Conservation (phyloP, 2,888 invertebrate species). For the Mallateleia sp. region DNA sequence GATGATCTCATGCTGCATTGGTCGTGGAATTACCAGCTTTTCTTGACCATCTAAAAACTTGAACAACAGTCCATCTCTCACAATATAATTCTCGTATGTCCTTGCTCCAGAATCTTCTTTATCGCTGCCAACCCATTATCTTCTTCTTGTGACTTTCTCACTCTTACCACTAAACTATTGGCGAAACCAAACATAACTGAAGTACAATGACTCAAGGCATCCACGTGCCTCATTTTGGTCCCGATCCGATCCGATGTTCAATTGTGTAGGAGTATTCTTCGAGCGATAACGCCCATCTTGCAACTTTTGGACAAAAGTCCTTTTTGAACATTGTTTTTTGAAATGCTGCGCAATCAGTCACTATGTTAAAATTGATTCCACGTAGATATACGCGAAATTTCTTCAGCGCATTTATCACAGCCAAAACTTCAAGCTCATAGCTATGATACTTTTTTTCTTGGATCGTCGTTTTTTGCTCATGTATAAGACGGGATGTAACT, state of each 20-base stretch:
- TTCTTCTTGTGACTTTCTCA: background rate
- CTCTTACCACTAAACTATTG: background rate
- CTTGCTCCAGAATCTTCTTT: background rate
- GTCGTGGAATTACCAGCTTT: constrained; percentile 31
- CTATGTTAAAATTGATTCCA: background rate
- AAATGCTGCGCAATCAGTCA: background rate
- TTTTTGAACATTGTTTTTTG: background rate
- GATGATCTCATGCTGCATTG: constrained; percentile 54
- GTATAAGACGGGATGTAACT: background rate
- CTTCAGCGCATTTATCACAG: background rate
- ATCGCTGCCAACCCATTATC: background rate
- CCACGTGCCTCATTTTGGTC: background rate
- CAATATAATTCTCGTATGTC: background rate
- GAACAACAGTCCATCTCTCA: constrained; percentile 18
- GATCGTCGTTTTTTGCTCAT: no score
- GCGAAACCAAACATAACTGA: background rate
- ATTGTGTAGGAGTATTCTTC: background rate
- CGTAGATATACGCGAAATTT: background rate
- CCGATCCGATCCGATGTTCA: background rate
- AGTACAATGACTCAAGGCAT: background rate
- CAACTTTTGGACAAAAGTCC: background rate
- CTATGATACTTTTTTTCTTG: background rate
- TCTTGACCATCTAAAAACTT: constrained; percentile 40
- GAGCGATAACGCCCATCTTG: background rate
- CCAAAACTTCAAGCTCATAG: background rate